phyloP scores from a whole-genome alignment of 2,113 vertebrate genomes.

The Trachemys scripta region DNA sequence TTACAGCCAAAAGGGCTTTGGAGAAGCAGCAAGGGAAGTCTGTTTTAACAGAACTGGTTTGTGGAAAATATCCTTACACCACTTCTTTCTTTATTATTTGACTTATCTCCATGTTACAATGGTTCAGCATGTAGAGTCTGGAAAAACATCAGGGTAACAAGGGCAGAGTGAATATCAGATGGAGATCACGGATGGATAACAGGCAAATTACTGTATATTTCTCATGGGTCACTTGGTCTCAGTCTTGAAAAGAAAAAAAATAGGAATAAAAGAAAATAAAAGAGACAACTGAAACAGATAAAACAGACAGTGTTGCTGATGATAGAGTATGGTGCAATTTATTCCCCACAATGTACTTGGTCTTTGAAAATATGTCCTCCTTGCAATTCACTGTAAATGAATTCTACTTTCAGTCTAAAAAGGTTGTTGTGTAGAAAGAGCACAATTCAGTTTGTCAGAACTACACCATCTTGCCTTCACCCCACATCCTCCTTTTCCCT shows the following conservation, averaged over 20 bases:
- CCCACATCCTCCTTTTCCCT: slow-evolving; percentile 26
- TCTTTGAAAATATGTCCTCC: slow-evolving; percentile 2
- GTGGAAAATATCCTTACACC: slow-evolving; percentile 23
- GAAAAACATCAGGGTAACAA: slow-evolving; percentile 78
- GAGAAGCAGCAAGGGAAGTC: slow-evolving; percentile 19
- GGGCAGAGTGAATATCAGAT: slow-evolving; percentile 76
- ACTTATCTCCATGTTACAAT: slow-evolving; percentile 68
- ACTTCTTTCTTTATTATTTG: slow-evolving; percentile 44
- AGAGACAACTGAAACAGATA: slow-evolving; percentile 71
- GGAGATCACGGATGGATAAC: slow-evolving; percentile 73
- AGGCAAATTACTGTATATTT: slow-evolving; percentile 70
- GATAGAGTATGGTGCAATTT: slow-evolving; percentile 56
- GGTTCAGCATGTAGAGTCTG: slow-evolving; percentile 58
- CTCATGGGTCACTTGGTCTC: slow-evolving; percentile 74
- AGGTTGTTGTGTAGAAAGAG: slow-evolving; percentile 62
- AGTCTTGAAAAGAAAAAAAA: slow-evolving; percentile 56
- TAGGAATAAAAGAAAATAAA: slow-evolving; percentile 45
- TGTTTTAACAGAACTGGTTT: slow-evolving; percentile 16
- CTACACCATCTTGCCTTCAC: not conserved
- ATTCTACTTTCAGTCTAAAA: slow-evolving; percentile 51
- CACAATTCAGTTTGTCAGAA: slow-evolving; percentile 45
- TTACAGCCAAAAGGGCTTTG: slow-evolving; percentile 28
- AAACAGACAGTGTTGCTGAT: slow-evolving; percentile 70
- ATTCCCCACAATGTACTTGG: slow-evolving; percentile 8
- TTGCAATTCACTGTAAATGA: slow-evolving; percentile 53